A percentile compares a stretch with the other conserved stretches of the same genome.
Conservation (phyloP, 2,888 invertebrate species). For the Ophioninae sp. region DNA sequence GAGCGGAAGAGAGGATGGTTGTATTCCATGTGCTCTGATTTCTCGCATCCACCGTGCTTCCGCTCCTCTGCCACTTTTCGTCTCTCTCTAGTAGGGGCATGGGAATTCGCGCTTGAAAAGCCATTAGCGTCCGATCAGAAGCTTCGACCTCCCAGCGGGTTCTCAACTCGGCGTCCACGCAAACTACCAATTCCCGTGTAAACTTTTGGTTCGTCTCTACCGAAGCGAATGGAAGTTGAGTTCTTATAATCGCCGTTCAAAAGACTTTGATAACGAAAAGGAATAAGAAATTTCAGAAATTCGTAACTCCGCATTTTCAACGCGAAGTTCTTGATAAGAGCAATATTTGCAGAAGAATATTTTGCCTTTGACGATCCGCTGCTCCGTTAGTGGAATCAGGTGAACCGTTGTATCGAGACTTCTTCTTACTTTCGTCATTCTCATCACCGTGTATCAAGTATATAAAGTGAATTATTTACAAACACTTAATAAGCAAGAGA, state of each 20-base stretch:
- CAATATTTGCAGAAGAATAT: neutral
- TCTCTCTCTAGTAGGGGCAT: conserved; percentile 36
- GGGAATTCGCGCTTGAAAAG: conserved; percentile 68
- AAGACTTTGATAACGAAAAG: neutral
- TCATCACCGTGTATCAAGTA: neutral
- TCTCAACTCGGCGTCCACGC: neutral
- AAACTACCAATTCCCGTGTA: conserved; percentile 4
- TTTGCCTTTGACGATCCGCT: neutral
- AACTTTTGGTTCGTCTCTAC: neutral
- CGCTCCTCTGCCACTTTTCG: conserved; percentile 47
- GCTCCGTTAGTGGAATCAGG: neutral
- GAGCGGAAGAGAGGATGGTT: neutral
- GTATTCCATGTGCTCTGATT: conserved; percentile 36
- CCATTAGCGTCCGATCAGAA: conserved; percentile 69
- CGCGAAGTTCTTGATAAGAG: neutral
- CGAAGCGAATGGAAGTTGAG: neutral
- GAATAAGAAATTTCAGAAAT: neutral
- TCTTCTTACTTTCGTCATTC: neutral
- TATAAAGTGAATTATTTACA: neutral
- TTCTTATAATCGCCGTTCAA: neutral
- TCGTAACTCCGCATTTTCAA: neutral
- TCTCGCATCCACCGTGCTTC: conserved; percentile 42
- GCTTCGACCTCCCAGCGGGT: conserved; percentile 34
- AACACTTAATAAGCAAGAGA: neutral
- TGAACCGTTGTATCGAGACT: neutral